A percentile compares a stretch with the other conserved stretches of the same genome.
Conservation (phyloP, 2,888 invertebrate genomes). For the Galeruca laticollis region DNA sequence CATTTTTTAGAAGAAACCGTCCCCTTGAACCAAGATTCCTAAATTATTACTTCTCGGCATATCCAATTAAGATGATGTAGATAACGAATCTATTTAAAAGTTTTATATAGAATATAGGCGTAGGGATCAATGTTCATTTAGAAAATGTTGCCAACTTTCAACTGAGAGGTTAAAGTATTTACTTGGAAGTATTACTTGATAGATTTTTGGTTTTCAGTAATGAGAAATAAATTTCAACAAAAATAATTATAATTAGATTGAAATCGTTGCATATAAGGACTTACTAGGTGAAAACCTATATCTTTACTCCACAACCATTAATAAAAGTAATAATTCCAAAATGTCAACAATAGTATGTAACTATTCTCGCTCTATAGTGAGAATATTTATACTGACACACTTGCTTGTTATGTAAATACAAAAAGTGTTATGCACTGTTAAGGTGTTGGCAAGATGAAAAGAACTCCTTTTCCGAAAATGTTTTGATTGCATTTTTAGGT, state of each 20-base stretch:
- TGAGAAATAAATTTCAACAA: background rate
- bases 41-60: conserved; percentile 4
- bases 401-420: too few species aligned
- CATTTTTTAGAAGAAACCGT: background rate
- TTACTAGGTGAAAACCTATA: background rate
- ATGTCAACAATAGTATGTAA: too few species aligned
- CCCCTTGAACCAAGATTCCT: background rate
- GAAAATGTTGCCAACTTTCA: background rate
- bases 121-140: background rate
- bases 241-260: background rate
- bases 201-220: too few species aligned
- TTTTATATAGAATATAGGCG: background rate
- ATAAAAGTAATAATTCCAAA: background rate
- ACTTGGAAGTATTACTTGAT: background rate
- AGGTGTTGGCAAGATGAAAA: too few species aligned
- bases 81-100: conserved; percentile 8
- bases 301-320: background rate
- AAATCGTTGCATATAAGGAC: too few species aligned
- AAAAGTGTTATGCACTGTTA: too few species aligned
- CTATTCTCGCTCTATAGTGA: too few species aligned
- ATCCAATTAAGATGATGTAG: conserved; percentile 1
- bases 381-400: too few species aligned
- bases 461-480: too few species aligned
- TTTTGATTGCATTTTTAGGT: too few species aligned
- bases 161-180: background rate